These are phyloP conservation scores for Brachyalestes nurse DNA, from an alignment of 2,797 vertebrate species.

Conservation along the genomic window DNA sequence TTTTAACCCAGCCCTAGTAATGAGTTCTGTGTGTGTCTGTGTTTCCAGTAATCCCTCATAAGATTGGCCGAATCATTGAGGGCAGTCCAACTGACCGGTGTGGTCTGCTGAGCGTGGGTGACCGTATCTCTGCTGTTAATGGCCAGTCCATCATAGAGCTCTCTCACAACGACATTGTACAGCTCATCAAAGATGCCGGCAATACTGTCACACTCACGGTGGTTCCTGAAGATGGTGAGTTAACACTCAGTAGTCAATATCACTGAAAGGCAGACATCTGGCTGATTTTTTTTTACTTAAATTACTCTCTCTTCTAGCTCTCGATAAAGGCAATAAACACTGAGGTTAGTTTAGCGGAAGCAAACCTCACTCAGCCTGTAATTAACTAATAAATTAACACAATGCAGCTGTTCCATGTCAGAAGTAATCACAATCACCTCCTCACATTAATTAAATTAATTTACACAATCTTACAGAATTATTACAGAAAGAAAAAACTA, in stretches of 20 bases:
- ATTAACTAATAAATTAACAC: not conserved
- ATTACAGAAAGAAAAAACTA: not conserved
- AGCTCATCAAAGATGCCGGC: constrained; percentile 97
- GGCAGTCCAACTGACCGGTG: constrained; percentile 94
- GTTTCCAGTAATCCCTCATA: constrained; percentile 92
- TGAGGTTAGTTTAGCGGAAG: not conserved
- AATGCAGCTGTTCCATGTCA: not conserved
- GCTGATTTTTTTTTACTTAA: not conserved
- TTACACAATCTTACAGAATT: not conserved
- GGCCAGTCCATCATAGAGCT: constrained; percentile 91
- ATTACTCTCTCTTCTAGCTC: not conserved
- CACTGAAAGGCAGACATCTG: not conserved
- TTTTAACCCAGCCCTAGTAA: no score
- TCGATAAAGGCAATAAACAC: constrained; percentile 16
- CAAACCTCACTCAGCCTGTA: not conserved
- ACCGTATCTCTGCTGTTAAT: constrained; percentile 95
- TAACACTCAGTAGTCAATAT: not conserved
- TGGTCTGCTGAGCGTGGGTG: constrained; percentile 91
- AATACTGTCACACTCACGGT: constrained; percentile 91
- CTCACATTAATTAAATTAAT: not conserved
- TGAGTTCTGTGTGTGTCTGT: constrained; percentile 51
- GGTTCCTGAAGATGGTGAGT: constrained; percentile 91
- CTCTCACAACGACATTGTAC: constrained; percentile 96
- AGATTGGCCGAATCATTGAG: constrained; percentile 97
- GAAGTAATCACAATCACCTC: not conserved